phyloP scores from a whole-genome alignment of 2,113 vertebrate species.

The Glaucidium brasilianum region DNA sequence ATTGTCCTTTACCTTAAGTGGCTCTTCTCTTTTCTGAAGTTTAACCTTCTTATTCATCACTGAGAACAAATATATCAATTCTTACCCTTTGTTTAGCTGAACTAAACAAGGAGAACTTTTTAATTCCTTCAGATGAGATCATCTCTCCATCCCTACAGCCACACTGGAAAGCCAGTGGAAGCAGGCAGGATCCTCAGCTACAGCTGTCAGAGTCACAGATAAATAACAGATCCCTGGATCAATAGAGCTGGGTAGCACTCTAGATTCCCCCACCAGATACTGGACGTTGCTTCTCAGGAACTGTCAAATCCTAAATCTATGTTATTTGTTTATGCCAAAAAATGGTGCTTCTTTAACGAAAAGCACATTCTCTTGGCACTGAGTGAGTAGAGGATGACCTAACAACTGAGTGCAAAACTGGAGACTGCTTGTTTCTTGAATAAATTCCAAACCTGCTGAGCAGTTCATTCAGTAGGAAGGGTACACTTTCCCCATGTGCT shows the following conservation, averaged over 20 bases:
- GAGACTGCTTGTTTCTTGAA: not conserved
- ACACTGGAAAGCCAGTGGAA: not conserved
- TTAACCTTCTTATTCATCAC: not conserved
- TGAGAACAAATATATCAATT: not conserved
- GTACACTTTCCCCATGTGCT: not conserved
- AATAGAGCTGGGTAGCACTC: not conserved
- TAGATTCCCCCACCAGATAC: not conserved
- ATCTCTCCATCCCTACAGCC: not conserved
- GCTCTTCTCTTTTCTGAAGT: not conserved
- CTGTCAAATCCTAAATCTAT: not conserved
- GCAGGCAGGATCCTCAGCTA: not conserved
- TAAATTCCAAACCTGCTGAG: not conserved
- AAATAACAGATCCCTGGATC: not conserved
- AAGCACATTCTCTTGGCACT: not conserved
- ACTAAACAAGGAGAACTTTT: not conserved
- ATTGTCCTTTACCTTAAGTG: not conserved
- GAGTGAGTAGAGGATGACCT: not conserved
- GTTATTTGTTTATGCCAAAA: not conserved
- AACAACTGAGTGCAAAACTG: not conserved
- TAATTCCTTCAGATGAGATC: not conserved
- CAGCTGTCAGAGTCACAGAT: not conserved
- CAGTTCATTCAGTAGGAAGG: not conserved
- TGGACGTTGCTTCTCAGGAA: not conserved
- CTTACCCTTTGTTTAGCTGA: not conserved
- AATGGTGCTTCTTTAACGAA: rapidly evolving